Conservation (phyloP, 2,888 invertebrate genomes). For the Lepidochrysops patricia region DNA sequence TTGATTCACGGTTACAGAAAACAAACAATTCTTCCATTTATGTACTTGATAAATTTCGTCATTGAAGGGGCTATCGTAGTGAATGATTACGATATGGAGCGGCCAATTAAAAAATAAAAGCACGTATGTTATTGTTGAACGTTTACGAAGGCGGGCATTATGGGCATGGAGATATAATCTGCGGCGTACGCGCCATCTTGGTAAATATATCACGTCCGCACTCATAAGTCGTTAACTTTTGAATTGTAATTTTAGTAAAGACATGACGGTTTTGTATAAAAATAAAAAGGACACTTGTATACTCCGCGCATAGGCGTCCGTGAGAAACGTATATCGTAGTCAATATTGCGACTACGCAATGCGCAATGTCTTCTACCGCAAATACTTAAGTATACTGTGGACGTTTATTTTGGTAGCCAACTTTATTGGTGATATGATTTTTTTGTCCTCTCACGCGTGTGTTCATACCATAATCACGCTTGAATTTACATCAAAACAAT, state of each 20-base stretch:
- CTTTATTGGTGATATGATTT: too few relatives aligned
- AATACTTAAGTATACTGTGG: too few relatives aligned
- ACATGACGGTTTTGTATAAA: conserved; percentile 44
- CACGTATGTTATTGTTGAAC: conserved; percentile 67
- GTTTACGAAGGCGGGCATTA: conserved; percentile 51
- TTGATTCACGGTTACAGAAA: background rate
- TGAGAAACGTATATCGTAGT: conserved; percentile 38
- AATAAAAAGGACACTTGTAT: conserved; percentile 42
- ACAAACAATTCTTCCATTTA: background rate
- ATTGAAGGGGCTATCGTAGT: background rate
- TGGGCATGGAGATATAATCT: conserved; percentile 60
- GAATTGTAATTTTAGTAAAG: conserved; percentile 40
- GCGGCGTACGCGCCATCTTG: conserved; percentile 42
- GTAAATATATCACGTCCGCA: conserved; percentile 61
- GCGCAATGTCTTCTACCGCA: conserved; percentile 12
- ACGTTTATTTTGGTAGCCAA: too few relatives aligned
- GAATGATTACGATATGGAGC: conserved; percentile 28
- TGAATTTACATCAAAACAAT: background rate
- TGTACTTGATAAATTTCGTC: conserved; percentile 17
- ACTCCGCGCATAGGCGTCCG: conserved; percentile 42
- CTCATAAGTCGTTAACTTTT: conserved; percentile 57
- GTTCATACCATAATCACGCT: background rate
- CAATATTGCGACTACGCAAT: conserved; percentile 15
- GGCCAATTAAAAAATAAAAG: conserved; percentile 42
- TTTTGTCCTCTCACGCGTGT: too few relatives aligned